Percentiles rank a stretch among this genome's conserved stretches.
Conservation (phyloP, 2,888 invertebrate genomes). For the Melieria crassipennis region DNA sequence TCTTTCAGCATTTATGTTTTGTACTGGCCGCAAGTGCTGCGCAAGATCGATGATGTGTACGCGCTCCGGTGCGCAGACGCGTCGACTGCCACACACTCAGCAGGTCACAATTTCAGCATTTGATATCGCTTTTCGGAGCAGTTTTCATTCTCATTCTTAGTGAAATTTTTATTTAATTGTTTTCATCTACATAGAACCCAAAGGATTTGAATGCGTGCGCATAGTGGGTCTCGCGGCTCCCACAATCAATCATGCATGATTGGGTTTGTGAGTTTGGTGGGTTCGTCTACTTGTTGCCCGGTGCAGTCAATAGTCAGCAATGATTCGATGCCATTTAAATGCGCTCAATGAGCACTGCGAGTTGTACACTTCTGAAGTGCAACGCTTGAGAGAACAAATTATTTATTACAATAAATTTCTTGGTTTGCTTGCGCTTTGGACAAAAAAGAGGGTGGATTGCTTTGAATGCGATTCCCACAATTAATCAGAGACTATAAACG, state of each 20-base stretch:
- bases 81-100: background rate
- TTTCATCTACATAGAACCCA: background rate
- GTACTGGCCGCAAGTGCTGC: no score
- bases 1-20: no score
- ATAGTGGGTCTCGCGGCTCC: conserved; percentile 58
- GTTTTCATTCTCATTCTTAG: no score
- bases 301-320: no score
- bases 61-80: background rate
- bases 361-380: no score
- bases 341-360: no score
- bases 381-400: no score
- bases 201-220: conserved; percentile 6
- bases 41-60: background rate
- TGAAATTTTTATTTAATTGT: background rate
- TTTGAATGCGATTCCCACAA: no score
- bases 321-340: no score
- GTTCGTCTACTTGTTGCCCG: conserved; percentile 1
- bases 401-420: background rate
- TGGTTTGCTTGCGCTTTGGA: background rate
- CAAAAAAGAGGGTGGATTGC: background rate
- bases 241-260: conserved; percentile 59
- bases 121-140: no score
- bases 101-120: no score
- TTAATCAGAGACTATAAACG: no score
- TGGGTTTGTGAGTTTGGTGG: conserved; percentile 19